Evolutionary conservation across 2,888 invertebrate species (phyloP), one percentile per base, ranked within the genome.

Genomic region (Drosophila neonasuta): DNA sequence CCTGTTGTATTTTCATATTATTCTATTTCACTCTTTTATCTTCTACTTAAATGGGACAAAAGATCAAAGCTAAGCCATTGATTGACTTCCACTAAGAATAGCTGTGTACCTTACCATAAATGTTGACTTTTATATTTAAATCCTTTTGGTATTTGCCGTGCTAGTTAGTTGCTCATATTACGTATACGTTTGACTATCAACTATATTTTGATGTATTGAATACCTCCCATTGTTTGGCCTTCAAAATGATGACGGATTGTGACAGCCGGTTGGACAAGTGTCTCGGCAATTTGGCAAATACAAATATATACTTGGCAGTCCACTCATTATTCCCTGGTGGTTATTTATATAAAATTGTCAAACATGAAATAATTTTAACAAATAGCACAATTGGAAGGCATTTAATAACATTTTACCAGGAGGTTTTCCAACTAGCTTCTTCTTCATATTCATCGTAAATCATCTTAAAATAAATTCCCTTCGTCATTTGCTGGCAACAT

Each of bases 221-320:
- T 45, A 50, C 20, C 60, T 32, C 44, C 64, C 64, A 71, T 79
- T 80, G 80, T 80, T 83, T 83, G 80, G 79, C 80, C 80, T 83
- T 72, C 80, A 61, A 55, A 52, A 63, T 44, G 44, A 77, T 82
- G 81, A 82, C 71, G 68, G 81, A 75, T 81, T 71, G 73, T 75
- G 81, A 82, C 85, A 82, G 81, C 77, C 79, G 81, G 65, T 61
- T 44, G 81, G 71, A 67, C 84, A 81, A 75, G 79, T 79, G 84
- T 77, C 77, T 54, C 55, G 49, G 45, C 54, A 54, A 60, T 41
- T 41, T 41, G 9, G 17, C 13, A 20, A 42, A 51, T 41, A 15
- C 45, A 34, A 17, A 39, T 24, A 24, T 24, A 45, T 58, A 17
- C 42, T 51, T 52, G 71, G 55, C 66, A 74, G 34, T 29, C 45